Evolutionary conservation across 2,797 vertebrate species (phyloP).

Genomic region (Crocodylus rhombifer): DNA sequence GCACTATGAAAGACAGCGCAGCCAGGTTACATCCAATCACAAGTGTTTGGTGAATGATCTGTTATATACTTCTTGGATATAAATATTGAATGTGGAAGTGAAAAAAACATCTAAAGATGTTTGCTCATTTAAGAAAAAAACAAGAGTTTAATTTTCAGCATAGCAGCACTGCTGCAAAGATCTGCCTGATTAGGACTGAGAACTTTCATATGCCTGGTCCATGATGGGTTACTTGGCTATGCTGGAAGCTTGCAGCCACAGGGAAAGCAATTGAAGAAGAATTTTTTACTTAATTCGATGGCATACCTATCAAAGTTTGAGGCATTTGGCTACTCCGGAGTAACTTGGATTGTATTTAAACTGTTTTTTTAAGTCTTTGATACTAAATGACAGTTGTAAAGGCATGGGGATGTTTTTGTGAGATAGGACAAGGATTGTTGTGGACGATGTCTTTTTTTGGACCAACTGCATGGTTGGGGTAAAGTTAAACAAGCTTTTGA

Average conservation of each 20-base stretch:
- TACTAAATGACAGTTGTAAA: not conserved
- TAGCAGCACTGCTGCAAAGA: not conserved
- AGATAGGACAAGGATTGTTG: too few species aligned
- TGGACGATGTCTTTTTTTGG: too few species aligned
- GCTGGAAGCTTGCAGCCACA: not conserved
- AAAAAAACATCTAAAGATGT: not conserved
- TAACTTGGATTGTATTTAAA: fast-evolving
- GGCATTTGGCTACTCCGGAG: not conserved
- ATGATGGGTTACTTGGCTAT: not conserved
- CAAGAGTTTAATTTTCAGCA: not conserved
- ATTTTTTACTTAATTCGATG: not conserved
- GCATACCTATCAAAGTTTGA: not conserved
- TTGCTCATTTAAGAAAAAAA: not conserved
- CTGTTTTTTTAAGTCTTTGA: not conserved
- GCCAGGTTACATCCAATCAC: not conserved
- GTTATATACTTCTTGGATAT: not conserved
- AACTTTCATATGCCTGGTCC: not conserved
- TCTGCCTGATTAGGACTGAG: not conserved
- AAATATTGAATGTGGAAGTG: not conserved
- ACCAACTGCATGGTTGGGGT: too few species aligned
- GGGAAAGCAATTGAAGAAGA: not conserved
- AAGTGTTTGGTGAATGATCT: not conserved
- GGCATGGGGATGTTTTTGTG: not conserved
- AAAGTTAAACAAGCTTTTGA: too few species aligned
- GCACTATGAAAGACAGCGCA: not conserved